Conservation (phyloP, 2,113 vertebrate species). For the Urocynchramus pylzowi region DNA sequence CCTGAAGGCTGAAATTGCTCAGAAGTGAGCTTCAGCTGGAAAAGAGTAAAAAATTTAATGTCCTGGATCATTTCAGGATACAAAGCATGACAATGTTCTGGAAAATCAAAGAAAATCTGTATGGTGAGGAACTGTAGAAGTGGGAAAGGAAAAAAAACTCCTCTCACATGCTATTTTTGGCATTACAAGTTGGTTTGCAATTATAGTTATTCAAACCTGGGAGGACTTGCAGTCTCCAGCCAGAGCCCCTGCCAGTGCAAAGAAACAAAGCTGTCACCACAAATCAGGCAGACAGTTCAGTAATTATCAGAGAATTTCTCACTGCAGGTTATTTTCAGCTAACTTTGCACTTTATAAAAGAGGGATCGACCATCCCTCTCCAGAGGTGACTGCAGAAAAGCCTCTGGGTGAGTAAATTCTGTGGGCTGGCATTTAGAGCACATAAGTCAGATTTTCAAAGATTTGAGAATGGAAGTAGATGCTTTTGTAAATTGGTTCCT, state of each 20-base stretch:
- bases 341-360: background rate
- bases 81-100: background rate
- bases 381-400: background rate
- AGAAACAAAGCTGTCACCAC: background rate
- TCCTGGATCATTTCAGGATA: background rate
- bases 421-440: background rate
- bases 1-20: background rate
- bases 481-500: background rate
- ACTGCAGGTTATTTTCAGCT: background rate
- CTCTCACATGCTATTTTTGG: background rate
- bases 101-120: background rate
- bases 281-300: background rate
- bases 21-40: background rate
- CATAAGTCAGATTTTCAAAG: background rate
- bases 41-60: background rate
- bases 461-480: background rate
- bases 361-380: background rate
- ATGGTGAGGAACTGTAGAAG: background rate
- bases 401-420: background rate
- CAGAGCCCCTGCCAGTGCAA: background rate
- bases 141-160: background rate
- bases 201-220: background rate
- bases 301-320: background rate
- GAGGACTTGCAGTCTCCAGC: background rate
- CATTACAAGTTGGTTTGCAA: background rate